These are phyloP conservation scores for Stenopsyche tienmushanensis DNA, from an alignment of 1,140 invertebrate genomes.

Conservation along the genomic window DNA sequence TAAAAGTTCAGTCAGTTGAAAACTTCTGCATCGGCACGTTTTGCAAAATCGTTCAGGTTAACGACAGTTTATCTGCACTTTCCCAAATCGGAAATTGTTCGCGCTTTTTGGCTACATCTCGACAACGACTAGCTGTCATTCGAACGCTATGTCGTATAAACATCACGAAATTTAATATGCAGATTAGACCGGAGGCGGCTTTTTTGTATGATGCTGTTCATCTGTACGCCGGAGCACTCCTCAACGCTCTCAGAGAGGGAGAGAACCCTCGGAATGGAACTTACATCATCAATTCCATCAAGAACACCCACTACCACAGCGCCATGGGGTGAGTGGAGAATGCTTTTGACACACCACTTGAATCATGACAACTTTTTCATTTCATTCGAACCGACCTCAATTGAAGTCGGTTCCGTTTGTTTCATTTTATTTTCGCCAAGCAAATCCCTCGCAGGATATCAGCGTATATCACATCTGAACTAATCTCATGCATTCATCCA, in stretches of 20 bases:
- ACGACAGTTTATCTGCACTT: background rate
- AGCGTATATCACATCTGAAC: too few species aligned
- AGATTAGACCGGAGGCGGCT: constrained; percentile 85
- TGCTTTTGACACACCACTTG: background rate
- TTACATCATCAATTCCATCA: constrained; percentile 69
- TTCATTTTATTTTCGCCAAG: background rate
- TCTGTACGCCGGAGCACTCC: constrained; percentile 76
- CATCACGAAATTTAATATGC: constrained; percentile 45
- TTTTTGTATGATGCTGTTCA: constrained; percentile 90
- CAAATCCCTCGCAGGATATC: too few species aligned
- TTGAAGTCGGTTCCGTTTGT: too few species aligned
- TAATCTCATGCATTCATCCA: background rate
- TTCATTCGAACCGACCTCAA: background rate
- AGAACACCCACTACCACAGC: constrained; percentile 75
- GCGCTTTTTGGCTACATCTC: too few species aligned
- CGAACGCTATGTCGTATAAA: too few species aligned
- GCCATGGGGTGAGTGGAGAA: constrained; percentile 80
- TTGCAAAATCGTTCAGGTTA: background rate
- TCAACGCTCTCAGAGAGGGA: constrained; percentile 64
- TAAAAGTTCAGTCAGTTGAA: too few species aligned
- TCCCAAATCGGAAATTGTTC: background rate
- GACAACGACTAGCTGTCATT: too few species aligned
- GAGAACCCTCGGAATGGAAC: constrained; percentile 70
- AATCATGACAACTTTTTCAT: background rate
- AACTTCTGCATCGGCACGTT: too few species aligned